Evolutionary conservation across 2,113 vertebrate genomes (phyloP).

Genomic region (Platysternon megacephalum): DNA sequence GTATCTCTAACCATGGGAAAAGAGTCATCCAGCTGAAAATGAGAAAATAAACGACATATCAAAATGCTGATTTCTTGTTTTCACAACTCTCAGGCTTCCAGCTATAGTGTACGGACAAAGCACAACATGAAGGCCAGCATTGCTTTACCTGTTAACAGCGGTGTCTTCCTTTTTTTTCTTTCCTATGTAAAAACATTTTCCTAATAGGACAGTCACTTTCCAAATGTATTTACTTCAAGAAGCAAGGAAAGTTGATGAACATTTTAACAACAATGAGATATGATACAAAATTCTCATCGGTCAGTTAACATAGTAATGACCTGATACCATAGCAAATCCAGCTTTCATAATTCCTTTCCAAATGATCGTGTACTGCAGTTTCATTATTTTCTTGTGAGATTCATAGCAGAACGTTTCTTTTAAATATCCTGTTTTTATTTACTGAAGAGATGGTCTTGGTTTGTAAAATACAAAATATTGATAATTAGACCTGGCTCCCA

Average conservation of each 20-base stretch:
- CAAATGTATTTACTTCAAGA: background rate
- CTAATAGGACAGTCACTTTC: background rate
- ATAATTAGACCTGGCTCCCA: conserved; percentile 12
- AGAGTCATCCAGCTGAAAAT: background rate
- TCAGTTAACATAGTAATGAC: background rate
- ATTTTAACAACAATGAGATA: background rate
- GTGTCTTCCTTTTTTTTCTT: background rate
- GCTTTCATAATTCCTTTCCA: conserved; percentile 17
- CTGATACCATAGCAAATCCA: background rate
- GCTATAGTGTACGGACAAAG: background rate
- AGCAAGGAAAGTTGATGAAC: background rate
- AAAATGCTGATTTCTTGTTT: background rate
- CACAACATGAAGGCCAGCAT: background rate
- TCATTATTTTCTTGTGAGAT: conserved; percentile 35
- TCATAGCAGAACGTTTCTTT: conserved; percentile 17
- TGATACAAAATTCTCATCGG: background rate
- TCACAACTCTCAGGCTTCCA: background rate
- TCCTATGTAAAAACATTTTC: background rate
- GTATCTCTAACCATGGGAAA: background rate
- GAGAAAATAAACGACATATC: background rate
- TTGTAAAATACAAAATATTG: background rate
- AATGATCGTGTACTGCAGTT: background rate
- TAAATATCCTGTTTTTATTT: conserved; percentile 43
- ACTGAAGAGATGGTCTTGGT: background rate
- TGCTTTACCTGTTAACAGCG: background rate